Percentiles rank a stretch among this genome's conserved stretches.
These are phyloP conservation scores for Fregetta grallaria DNA, from an alignment of 2,113 vertebrate genomes.

Conservation along the genomic window DNA sequence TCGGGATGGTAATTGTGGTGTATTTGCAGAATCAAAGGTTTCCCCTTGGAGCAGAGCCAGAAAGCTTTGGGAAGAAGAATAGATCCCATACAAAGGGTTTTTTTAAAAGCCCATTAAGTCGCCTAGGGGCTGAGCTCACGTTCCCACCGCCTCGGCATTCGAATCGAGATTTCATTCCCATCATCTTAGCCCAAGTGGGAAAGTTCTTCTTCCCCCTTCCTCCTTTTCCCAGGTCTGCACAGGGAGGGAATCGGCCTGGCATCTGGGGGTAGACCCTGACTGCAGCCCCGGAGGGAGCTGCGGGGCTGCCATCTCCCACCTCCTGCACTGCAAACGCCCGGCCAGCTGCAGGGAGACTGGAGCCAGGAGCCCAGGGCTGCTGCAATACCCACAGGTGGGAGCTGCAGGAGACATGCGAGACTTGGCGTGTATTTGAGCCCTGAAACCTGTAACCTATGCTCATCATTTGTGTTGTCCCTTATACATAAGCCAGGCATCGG, in stretches of 20 bases:
- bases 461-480: neutral
- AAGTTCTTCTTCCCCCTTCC: neutral
- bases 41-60: constrained; percentile 38
- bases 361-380: neutral
- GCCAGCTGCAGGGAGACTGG: neutral
- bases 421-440: neutral
- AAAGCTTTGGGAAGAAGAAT: constrained; percentile 52
- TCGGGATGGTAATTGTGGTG: constrained; percentile 44
- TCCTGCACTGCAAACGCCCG: neutral
- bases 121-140: constrained; percentile 29
- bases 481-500: neutral
- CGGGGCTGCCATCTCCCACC: neutral
- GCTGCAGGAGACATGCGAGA: neutral
- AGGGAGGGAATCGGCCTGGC: neutral
- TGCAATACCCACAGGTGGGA: neutral
- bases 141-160: neutral
- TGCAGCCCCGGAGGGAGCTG: neutral
- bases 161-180: neutral
- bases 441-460: neutral
- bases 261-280: neutral
- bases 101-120: constrained; percentile 51
- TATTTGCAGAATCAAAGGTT: constrained; percentile 60
- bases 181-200: neutral
- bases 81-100: constrained; percentile 22
- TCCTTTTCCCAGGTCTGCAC: neutral